phyloP scores from a whole-genome alignment of 2,113 vertebrate species.

The Sceloporus tristichus region DNA sequence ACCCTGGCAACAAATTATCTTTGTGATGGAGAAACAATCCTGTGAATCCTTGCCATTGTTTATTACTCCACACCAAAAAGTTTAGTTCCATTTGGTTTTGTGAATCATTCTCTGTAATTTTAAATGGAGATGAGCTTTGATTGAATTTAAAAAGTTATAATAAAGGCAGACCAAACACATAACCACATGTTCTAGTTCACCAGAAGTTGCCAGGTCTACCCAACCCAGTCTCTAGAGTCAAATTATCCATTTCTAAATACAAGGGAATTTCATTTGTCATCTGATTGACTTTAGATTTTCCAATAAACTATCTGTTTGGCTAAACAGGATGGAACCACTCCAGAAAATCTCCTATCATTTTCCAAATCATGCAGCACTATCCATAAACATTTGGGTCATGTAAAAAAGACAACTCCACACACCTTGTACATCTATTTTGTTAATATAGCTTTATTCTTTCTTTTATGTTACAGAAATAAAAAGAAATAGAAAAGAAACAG shows the following conservation, averaged over 20 bases:
- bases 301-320: conserved; percentile 79
- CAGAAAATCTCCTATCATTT: conserved; percentile 80
- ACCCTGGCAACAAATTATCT: neutral
- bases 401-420: conserved; percentile 36
- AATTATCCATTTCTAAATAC: conserved; percentile 76
- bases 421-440: neutral
- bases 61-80: neutral
- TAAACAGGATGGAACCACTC: conserved; percentile 81
- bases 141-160: conserved; percentile 3
- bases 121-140: conserved; percentile 50
- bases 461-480: conserved; percentile 27
- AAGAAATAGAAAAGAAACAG: conserved; percentile 48
- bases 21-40: neutral
- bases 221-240: conserved; percentile 72
- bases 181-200: conserved; percentile 80
- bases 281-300: conserved; percentile 72
- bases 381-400: conserved; percentile 70
- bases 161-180: conserved; percentile 76
- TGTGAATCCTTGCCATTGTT: neutral
- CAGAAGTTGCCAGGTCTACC: conserved; percentile 77
- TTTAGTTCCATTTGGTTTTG: conserved; percentile 6
- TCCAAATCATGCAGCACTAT: conserved; percentile 74
- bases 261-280: conserved; percentile 76
- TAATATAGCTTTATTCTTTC: neutral
- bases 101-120: neutral